Base-by-base conservation (phyloP, 2,888 invertebrate species). In the Argyra leucocephala region DNA sequence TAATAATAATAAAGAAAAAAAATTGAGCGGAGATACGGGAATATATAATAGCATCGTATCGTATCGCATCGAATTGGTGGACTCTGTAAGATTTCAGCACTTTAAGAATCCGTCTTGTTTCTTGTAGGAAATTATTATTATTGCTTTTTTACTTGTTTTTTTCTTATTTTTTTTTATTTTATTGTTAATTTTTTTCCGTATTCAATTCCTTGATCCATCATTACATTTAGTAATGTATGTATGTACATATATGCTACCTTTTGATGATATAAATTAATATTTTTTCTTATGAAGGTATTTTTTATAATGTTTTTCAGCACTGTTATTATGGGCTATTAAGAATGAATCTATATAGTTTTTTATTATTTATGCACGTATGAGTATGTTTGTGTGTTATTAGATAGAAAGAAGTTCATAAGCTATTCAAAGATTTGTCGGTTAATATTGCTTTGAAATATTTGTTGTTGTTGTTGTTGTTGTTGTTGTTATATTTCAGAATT, bases 141-240 rank as follows among this genome's bases (percentile, higher is more conserved):
- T 12, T 37, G 31, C 31, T 5, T 31, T 31, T 31, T 31, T 31
- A 7, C 10, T 31, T 31, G 10, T 31, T 31, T 31, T 7, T 31
- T 31, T 31, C 31, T 7, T 31, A 31, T 31, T 7, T 31, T 31
- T 31, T 10, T 31, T 31, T 5, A 31, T 37, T 15, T 37, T 37
- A 26, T 37, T 37, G 15, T 5, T 10, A 9, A 10, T 37, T 37
- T 48, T 48, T 9, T 48, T 48, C 15, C 18, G 48, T 48, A 48
- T 48, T 48, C 48, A n/a, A 48, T 48, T 48, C n/a, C 48, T 48
- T 48, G 48, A 48, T 48, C 48, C 48, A 48, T 48, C 48, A 48
- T n/a, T 48, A 48, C 48, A 48, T 48, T 48, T 48, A 48, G 12
- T 15, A 5, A 18, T 12, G 3, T 31, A 31, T n/a, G 9, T 31